Evolutionary conservation across 2,888 invertebrate genomes (phyloP), one percentile per base, ranked within the genome.

Genomic region (Eucera pruinosa): DNA sequence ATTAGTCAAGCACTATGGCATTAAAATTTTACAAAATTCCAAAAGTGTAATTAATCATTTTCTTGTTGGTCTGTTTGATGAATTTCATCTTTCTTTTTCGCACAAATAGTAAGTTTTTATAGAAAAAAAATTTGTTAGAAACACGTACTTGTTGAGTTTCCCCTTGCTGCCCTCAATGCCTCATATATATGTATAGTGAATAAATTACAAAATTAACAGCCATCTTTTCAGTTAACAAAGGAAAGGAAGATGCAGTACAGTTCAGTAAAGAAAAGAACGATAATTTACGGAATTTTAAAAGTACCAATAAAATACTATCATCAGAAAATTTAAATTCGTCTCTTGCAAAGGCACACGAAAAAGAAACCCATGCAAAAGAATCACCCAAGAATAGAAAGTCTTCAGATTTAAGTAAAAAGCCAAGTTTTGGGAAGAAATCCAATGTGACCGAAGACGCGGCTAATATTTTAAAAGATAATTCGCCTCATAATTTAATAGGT

Each of bases 401-500:
- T 25, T 48, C 48, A 5, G 60, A 57, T 39, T 25, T 45, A n/a
- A 55, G 64, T n/a, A 66, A 36, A 41, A 80, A 41, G 33, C 58
- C 60, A 48, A 72, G 41, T 18, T 25, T 36, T 9, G 67, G 25
- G 3, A 66, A 74, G 11, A 60, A 33, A 30, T 30, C 52, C 0
- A 25, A 4, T 20, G 43, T 23, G n/a, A 43, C 27, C 0, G 68
- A 55, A 18, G 43, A 67, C n/a, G 18, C 25, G 9, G 41, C 55
- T n/a, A 79, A 41, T 13, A 36, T 39, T 25, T 7, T 60, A 20
- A 80, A 81, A 67, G 70, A 54, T 47, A 47, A 69, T 62, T 62
- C 64, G 13, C 57, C 74, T 3, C 41, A 50, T 9, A 81, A 78
- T 54, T 50, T 69, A 23, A 78, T 78, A 36, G 65, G 70, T 48